These are phyloP conservation scores for Hafferia zeledoni DNA, from an alignment of 2,797 vertebrate genomes.

Conservation along the genomic window DNA sequence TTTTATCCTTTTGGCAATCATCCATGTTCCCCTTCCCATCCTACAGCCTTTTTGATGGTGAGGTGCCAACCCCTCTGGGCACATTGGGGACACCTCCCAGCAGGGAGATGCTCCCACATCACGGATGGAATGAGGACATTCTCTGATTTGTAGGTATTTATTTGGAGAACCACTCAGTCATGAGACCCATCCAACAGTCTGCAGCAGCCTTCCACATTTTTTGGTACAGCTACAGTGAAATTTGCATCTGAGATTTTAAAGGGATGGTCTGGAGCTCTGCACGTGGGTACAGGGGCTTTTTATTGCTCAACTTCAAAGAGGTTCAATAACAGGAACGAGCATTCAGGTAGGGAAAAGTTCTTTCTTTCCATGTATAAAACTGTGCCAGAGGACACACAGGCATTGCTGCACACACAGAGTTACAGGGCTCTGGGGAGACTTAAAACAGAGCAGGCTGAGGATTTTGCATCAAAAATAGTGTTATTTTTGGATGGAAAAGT, in stretches of 20 bases:
- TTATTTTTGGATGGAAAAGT: slow-evolving; percentile 23
- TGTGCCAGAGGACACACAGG: slow-evolving; percentile 1
- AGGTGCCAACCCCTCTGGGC: not conserved
- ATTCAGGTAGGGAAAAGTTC: slow-evolving; percentile 36
- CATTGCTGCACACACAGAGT: not conserved
- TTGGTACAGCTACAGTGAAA: not conserved
- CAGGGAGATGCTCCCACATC: not conserved
- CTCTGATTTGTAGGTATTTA: not conserved
- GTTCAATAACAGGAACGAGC: not conserved
- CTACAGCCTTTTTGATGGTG: not conserved
- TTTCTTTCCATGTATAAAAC: slow-evolving; percentile 27
- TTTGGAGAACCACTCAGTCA: not conserved
- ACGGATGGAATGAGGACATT: rapidly evolving
- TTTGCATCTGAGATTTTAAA: not conserved
- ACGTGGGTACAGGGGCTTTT: not conserved
- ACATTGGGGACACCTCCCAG: rapidly evolving
- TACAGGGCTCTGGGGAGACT: not conserved
- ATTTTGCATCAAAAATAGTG: not conserved
- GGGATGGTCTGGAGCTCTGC: not conserved
- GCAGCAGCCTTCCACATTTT: not conserved
- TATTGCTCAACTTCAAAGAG: slow-evolving; percentile 15
- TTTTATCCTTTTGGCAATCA: not conserved
- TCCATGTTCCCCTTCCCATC: not conserved
- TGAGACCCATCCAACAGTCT: not conserved
- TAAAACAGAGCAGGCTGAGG: slow-evolving; percentile 9